A percentile compares a stretch with the other conserved stretches of the same genome.
These are phyloP conservation scores for Tachina grossa DNA, from an alignment of 2,888 invertebrate species.

Conservation along the genomic window DNA sequence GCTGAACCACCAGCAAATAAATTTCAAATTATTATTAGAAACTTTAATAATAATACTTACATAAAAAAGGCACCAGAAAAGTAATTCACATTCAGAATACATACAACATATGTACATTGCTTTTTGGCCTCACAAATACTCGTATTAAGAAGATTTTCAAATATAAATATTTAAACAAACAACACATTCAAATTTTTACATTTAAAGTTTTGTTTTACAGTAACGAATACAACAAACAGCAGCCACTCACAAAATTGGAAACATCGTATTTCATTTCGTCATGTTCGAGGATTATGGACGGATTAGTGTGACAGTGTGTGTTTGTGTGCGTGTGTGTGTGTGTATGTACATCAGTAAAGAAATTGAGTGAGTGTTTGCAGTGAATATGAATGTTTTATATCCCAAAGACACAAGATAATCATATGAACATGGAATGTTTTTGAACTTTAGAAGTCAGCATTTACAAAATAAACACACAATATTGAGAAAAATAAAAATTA, in stretches of 20 bases:
- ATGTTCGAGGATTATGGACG: slow-evolving; percentile 80
- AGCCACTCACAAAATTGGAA: slow-evolving; percentile 56
- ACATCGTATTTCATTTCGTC: slow-evolving; percentile 81
- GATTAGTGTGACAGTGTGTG: slow-evolving; percentile 77
- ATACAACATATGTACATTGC: not conserved
- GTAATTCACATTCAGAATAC: not conserved
- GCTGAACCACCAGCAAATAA: too few species aligned
- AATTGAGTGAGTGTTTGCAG: slow-evolving; percentile 50
- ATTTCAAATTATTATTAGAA: not conserved
- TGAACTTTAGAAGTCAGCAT: slow-evolving; percentile 60
- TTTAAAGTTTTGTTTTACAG: slow-evolving; percentile 15
- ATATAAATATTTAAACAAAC: not conserved
- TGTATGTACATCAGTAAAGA: slow-evolving; percentile 6
- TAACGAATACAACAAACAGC: slow-evolving; percentile 38
- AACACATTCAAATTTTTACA: slow-evolving; percentile 23
- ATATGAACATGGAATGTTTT: slow-evolving; percentile 62
- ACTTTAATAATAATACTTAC: not conserved
- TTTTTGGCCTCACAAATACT: not conserved
- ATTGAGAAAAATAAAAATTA: slow-evolving; percentile 4
- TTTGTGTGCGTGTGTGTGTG: slow-evolving; percentile 8
- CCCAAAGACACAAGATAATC: slow-evolving; percentile 52
- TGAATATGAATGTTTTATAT: slow-evolving; percentile 37
- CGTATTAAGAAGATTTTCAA: slow-evolving; percentile 2
- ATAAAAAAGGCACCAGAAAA: not conserved
- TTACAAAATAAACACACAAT: slow-evolving; percentile 29